Evolutionary conservation across 2,113 vertebrate genomes (phyloP), one percentile per base, ranked within the genome.

Genomic region (Oreochromis spilurus): DNA sequence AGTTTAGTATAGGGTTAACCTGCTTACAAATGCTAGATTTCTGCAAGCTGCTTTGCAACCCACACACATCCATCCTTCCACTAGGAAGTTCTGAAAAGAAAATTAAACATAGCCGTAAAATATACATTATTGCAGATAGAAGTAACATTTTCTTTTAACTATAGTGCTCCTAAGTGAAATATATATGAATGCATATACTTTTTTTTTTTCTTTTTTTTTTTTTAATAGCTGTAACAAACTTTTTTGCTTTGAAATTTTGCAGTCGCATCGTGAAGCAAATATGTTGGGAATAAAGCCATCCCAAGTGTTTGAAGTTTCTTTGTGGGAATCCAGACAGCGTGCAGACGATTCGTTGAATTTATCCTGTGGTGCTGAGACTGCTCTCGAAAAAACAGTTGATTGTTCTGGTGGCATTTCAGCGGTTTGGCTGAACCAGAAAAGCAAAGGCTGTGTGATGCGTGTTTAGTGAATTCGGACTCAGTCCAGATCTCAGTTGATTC

Each of bases 341-440:
- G 86, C 91, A 84, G 81, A 81, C 34, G 12, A 91, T 93, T 90
- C 48, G 54, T 52, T 85, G 84, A 89, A 92, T 87, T 89, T 67
- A 88, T 86, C 86, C 92, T 43, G 93, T 17, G 84, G 85, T 78
- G 80, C 72, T 90, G 82, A 79, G 91, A 89, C 79, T 77, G 84
- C 90, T 87, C 78, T 91, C 36, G 65, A 94, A 83, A 91, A 93
- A 94, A 92, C 67, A 85, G 75, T 43, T 21, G 92, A 95, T 93
- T 94, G 92, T 91, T 88, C 85, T 92, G 90, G 93, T 95, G 92
- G 89, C 93, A 62, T 93, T 92, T 87, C 81, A 81, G 92, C 17
- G 93, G 95, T 94, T 94, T 95, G 93, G 94, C 91, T 52, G 72
- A 79, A 84, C 53, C 60, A 62, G 84, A 75, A 57, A 62, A 84